Evolutionary conservation across 2,888 invertebrate species (phyloP).

Genomic region (Rotaria magnacalcarata): DNA sequence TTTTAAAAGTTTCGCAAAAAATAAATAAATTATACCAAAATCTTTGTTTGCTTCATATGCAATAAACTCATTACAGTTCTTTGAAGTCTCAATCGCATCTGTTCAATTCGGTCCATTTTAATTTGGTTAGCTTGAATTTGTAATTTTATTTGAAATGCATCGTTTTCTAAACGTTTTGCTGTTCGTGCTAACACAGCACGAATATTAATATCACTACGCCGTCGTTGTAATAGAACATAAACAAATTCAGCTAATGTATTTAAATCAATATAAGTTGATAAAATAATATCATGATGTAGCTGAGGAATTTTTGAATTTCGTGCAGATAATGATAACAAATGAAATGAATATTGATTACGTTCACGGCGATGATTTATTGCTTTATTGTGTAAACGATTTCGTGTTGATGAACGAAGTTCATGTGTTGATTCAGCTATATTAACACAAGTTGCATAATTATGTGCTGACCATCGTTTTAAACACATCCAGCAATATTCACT

Average conservation of each 20-base stretch:
- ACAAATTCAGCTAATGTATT: conserved; percentile 26
- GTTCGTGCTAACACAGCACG: conserved; percentile 27
- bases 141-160: not conserved
- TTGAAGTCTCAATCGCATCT: not conserved
- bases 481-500: conserved; percentile 31
- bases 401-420: conserved; percentile 6
- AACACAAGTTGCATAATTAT: not conserved
- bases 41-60: not conserved
- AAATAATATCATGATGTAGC: not conserved
- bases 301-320: not conserved
- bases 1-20: too few species aligned
- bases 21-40: not conserved
- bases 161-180: not conserved
- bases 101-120: not conserved
- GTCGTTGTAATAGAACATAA: conserved; percentile 13
- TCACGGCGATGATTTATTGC: not conserved
- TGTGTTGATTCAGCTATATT: not conserved
- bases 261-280: conserved; percentile 20
- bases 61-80: not conserved
- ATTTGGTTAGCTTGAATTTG: not conserved
- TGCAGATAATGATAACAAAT: not conserved
- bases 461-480: not conserved
- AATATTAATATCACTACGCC: not conserved
- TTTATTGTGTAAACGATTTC: conserved; percentile 23
- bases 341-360: not conserved